A percentile compares a stretch with the other conserved stretches of the same genome.
These are phyloP conservation scores for Oenanthe oenanthe DNA, from an alignment of 2,113 vertebrate genomes.

Conservation along the genomic window DNA sequence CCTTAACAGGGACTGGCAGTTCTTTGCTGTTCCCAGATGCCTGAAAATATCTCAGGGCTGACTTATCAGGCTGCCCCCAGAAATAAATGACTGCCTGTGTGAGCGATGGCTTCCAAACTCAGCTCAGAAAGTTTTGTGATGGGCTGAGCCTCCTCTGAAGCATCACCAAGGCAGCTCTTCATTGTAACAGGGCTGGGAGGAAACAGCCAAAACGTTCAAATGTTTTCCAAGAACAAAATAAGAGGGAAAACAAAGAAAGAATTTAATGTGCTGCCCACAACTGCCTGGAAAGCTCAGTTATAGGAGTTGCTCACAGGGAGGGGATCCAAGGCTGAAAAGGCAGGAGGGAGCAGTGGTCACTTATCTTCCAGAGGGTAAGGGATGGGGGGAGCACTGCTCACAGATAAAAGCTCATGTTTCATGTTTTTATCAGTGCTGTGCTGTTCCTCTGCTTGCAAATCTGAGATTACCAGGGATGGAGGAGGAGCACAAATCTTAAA, in stretches of 20 bases:
- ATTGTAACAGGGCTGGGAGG: not conserved
- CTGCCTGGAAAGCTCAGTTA: slow-evolving; percentile 33
- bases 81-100: not conserved
- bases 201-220: slow-evolving; percentile 8
- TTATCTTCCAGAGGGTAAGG: slow-evolving; percentile 38
- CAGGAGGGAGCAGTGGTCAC: slow-evolving; percentile 27
- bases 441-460: not conserved
- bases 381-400: not conserved
- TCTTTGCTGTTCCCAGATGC: not conserved
- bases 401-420: not conserved
- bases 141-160: not conserved
- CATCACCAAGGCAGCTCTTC: not conserved
- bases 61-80: not conserved
- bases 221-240: not conserved
- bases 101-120: not conserved
- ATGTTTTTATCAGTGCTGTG: slow-evolving; percentile 7
- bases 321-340: not conserved
- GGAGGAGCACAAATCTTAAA: not conserved
- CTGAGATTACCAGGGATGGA: not conserved
- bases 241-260: not conserved
- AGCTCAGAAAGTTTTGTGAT: not conserved
- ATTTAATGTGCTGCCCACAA: not conserved
- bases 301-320: slow-evolving; percentile 37
- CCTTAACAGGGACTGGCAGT: not conserved
- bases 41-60: not conserved